phyloP scores from a whole-genome alignment of 2,888 invertebrate species.

The Drosophila incognita region DNA sequence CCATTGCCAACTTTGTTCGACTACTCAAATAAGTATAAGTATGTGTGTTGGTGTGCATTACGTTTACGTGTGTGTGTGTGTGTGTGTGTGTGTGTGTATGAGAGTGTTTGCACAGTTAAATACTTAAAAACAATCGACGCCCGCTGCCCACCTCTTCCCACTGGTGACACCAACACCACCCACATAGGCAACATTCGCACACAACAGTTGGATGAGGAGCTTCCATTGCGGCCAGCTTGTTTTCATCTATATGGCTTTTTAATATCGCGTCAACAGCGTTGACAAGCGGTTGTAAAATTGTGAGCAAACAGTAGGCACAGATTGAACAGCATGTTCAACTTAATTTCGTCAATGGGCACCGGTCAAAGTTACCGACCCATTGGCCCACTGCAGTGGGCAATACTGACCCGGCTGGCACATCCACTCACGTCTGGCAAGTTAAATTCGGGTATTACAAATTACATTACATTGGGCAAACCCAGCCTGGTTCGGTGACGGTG shows the following conservation, averaged over 20 bases:
- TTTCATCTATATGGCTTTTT: conserved; percentile 76
- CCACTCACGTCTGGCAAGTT: conserved; percentile 35
- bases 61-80: neutral
- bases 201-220: conserved; percentile 40
- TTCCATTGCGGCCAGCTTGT: conserved; percentile 56
- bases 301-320: conserved; percentile 44
- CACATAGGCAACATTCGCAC: conserved; percentile 33
- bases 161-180: conserved; percentile 22
- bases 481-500: conserved; percentile 17
- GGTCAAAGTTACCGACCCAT: conserved; percentile 41
- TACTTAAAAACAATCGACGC: conserved; percentile 67
- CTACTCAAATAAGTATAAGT: conserved; percentile 20
- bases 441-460: conserved; percentile 15
- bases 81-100: neutral
- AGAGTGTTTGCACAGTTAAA: conserved; percentile 29
- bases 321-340: conserved; percentile 30
- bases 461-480: conserved; percentile 45
- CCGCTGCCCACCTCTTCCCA: conserved; percentile 24
- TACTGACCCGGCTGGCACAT: conserved; percentile 51
- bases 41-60: neutral
- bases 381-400: conserved; percentile 26
- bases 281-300: conserved; percentile 68
- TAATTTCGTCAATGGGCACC: conserved; percentile 63
- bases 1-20: conserved; percentile 32
- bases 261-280: conserved; percentile 68